Evolutionary conservation across 2,113 vertebrate species (phyloP).

Genomic region (Thalassarche chlororhynchos): DNA sequence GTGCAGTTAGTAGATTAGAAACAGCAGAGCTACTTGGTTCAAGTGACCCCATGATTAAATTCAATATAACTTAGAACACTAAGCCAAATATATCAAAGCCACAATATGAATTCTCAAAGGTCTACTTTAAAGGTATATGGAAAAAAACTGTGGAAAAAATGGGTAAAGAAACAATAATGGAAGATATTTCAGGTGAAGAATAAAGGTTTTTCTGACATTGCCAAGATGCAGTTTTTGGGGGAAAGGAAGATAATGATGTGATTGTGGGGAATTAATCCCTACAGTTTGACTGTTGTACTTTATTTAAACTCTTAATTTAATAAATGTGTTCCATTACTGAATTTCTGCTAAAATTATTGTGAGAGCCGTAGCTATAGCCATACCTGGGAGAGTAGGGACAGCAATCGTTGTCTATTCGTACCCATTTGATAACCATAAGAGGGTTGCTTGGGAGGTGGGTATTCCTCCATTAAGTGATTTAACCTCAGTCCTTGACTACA

Average conservation of each 20-base stretch:
- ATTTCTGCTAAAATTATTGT: not conserved
- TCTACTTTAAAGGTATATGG: slow-evolving; percentile 44
- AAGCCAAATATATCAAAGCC: slow-evolving; percentile 67
- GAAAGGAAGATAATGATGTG: not conserved
- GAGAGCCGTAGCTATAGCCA: not conserved
- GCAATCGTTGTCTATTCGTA: not conserved
- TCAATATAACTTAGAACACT: slow-evolving; percentile 66
- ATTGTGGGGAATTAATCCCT: not conserved
- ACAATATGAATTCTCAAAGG: slow-evolving; percentile 58
- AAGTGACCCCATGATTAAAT: slow-evolving; percentile 74
- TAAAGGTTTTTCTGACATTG: not conserved
- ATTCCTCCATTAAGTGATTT: not conserved
- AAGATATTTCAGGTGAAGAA: not conserved
- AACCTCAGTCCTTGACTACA: not conserved
- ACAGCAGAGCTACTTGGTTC: slow-evolving; percentile 71
- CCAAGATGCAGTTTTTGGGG: not conserved
- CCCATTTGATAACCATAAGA: not conserved
- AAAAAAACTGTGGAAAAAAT: not conserved
- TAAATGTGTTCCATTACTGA: not conserved
- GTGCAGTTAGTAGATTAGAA: slow-evolving; percentile 77
- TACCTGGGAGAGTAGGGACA: not conserved
- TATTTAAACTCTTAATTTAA: not conserved
- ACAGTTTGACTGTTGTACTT: not conserved
- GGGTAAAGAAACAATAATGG: slow-evolving; percentile 12
- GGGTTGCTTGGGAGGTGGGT: not conserved